These are phyloP conservation scores for Siniperca scherzeri DNA, from an alignment of 2,797 vertebrate genomes.

Conservation along the genomic window DNA sequence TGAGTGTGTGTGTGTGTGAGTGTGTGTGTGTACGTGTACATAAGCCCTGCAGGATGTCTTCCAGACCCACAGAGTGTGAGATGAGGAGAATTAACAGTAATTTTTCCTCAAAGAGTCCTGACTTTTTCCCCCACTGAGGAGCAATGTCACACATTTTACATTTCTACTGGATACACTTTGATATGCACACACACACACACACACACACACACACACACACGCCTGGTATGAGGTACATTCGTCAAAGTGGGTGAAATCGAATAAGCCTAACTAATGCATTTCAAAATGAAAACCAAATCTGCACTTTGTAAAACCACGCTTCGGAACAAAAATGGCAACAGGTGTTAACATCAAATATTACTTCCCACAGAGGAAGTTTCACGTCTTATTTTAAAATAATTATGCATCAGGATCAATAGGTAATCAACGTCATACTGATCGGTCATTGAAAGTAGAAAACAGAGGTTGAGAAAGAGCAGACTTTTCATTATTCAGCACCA, in stretches of 20 bases:
- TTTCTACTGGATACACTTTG: slow-evolving; percentile 31
- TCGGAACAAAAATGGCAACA: neutral
- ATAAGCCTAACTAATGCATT: neutral
- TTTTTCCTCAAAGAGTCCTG: slow-evolving; percentile 44
- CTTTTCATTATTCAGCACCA: neutral
- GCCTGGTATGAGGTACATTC: neutral
- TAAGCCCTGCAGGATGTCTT: slow-evolving; percentile 49
- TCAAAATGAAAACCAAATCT: neutral
- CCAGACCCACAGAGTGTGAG: slow-evolving; percentile 55
- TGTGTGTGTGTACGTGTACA: slow-evolving; percentile 6
- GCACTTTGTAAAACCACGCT: neutral
- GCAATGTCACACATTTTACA: slow-evolving; percentile 37
- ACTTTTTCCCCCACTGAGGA: slow-evolving; percentile 24
- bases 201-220: neutral
- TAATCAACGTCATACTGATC: slow-evolving; percentile 17
- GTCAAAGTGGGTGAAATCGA: neutral
- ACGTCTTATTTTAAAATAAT: slow-evolving; percentile 11
- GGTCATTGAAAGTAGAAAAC: neutral
- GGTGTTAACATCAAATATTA: neutral
- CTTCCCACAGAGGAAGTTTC: neutral
- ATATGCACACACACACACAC: neutral
- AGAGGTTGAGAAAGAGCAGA: neutral
- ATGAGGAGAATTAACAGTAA: slow-evolving; percentile 66
- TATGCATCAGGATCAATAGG: neutral
- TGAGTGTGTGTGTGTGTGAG: slow-evolving; percentile 8